These are phyloP conservation scores for Odontomachus brunneus DNA, from an alignment of 1,140 invertebrate genomes.

Conservation along the genomic window DNA sequence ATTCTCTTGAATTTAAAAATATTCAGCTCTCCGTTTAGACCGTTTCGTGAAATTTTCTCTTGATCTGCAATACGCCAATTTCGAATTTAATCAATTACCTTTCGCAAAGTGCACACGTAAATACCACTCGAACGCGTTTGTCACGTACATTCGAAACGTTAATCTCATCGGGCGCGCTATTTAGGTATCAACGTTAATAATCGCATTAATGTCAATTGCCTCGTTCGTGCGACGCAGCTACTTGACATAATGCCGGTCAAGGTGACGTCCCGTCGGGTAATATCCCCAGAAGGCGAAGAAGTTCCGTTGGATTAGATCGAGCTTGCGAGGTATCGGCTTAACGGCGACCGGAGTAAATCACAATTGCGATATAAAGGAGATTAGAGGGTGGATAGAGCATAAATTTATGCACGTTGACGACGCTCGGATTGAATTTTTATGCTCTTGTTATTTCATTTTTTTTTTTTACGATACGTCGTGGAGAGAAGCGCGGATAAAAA, in stretches of 20 bases:
- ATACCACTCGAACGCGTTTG: not conserved
- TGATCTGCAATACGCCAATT: not conserved
- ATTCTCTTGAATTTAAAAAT: too few relatives aligned
- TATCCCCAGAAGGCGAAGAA: constrained; percentile 11
- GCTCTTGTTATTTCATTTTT: not conserved
- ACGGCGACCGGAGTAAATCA: constrained; percentile 1
- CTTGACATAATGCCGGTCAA: constrained; percentile 35
- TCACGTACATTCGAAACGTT: not conserved
- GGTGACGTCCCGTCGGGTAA: constrained; percentile 11
- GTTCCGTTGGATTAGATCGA: constrained; percentile 18
- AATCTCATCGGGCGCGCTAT: constrained; percentile 11
- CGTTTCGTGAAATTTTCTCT: not conserved
- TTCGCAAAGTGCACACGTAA: not conserved
- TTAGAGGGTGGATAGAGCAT: not conserved
- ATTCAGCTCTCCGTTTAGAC: not conserved
- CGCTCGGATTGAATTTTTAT: not conserved
- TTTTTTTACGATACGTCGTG: too few relatives aligned
- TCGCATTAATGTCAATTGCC: constrained; percentile 40
- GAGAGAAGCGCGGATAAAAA: not conserved
- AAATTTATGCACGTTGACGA: constrained; percentile 19
- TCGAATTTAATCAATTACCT: not conserved
- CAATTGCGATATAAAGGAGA: constrained; percentile 19
- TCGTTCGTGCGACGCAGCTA: not conserved
- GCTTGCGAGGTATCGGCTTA: constrained; percentile 40
- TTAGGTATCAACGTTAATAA: constrained; percentile 25